Evolutionary conservation across 2,113 vertebrate species (phyloP).

Genomic region (Clarias gariepinus): DNA sequence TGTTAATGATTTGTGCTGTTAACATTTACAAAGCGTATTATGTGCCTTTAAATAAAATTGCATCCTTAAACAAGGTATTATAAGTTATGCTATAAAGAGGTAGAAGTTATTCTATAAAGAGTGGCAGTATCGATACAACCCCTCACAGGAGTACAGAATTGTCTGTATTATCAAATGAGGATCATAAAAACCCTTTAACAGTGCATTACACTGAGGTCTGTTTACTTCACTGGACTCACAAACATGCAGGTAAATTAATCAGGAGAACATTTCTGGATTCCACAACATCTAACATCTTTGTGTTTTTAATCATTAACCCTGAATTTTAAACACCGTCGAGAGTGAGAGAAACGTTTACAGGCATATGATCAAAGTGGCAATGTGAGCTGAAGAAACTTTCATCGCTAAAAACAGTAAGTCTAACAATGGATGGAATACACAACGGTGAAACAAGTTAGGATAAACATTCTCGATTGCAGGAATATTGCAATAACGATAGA

Average conservation of each 20-base stretch:
- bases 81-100: background rate
- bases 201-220: background rate
- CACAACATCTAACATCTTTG: background rate
- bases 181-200: background rate
- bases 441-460: constrained; percentile 1
- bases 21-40: background rate
- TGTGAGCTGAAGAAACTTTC: constrained; percentile 39
- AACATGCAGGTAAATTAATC: no score
- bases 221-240: no score
- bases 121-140: background rate
- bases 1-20: background rate
- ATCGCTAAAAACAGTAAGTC: constrained; percentile 17
- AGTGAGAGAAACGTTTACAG: background rate
- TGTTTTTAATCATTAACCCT: constrained; percentile 12
- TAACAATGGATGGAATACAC: constrained; percentile 18
- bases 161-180: background rate
- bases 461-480: constrained; percentile 15
- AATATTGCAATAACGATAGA: constrained; percentile 22
- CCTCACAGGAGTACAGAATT: background rate
- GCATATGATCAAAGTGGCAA: constrained; percentile 7
- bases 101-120: background rate
- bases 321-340: background rate
- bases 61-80: background rate
- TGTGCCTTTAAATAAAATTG: background rate
- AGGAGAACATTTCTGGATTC: background rate